Evolutionary conservation across 2,888 invertebrate species (phyloP), one percentile per base, ranked within the genome.

Genomic region (Papilio demoleus): DNA sequence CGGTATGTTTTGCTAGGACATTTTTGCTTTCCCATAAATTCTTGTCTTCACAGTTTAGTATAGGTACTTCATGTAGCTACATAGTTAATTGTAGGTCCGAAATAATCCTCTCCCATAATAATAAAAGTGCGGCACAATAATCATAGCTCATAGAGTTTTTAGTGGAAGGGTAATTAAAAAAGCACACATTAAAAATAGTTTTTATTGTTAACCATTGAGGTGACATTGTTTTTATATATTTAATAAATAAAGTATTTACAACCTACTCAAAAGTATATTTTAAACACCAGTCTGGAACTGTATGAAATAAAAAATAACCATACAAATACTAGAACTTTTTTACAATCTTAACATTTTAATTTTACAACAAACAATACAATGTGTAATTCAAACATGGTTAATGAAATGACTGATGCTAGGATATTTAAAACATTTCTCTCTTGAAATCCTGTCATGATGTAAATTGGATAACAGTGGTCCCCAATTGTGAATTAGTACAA

Each of bases 401-500:
- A n/a, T n/a, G n/a, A 53, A 53, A n/a, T n/a, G n/a, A 31, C 27
- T n/a, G 53, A 53, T 53, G n/a, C 31, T n/a, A n/a, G n/a, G n/a
- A n/a, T n/a, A n/a, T n/a, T n/a, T n/a, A n/a, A n/a, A n/a, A n/a
- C n/a, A n/a, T n/a, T 17, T 42, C 0, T 22, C 17, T 56, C 8
- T 31, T 56, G 31, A 3, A 9, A 31, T 1, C n/a, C 17, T 56
- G 31, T 31, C 27, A 31, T 24, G 24, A 12, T 56, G 4, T 56
- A 56, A 56, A 56, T 27, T 27, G 17, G 31, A 31, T 8, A 53
- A 53, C 53, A 8, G 31, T 56, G 53, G 53, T 56, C 53, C 53
- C 53, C 31, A 17, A 31, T 31, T 6, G 17, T 31, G 17, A 31
- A 56, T 31, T 53, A 14, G 14, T 24, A 9, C 12, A 31, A 53